Evolutionary conservation across 2,888 invertebrate species (phyloP).

Genomic region (Tethea ocularis): DNA sequence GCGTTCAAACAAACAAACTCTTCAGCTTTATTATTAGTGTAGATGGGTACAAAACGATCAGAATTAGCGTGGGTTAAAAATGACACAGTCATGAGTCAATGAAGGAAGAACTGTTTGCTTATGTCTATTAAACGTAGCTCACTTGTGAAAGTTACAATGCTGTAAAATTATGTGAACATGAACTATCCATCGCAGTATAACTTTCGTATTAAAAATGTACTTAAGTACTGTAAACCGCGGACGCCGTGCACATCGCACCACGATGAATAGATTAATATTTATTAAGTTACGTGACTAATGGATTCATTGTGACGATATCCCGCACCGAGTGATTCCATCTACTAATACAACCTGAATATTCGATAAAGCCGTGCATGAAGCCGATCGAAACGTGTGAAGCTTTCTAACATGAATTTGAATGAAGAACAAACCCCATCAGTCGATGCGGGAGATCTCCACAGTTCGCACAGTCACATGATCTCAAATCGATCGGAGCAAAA

Average conservation of each 20-base stretch:
- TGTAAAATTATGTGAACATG: conserved; percentile 27
- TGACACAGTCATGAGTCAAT: conserved; percentile 23
- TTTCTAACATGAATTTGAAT: conserved; percentile 37
- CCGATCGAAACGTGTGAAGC: conserved; percentile 40
- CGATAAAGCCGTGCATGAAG: conserved; percentile 42
- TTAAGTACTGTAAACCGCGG: not conserved
- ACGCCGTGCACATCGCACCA: not conserved
- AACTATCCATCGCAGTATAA: conserved; percentile 37
- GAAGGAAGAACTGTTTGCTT: conserved; percentile 52
- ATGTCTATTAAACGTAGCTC: conserved; percentile 67
- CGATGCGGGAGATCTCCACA: conserved; percentile 20
- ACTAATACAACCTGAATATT: conserved; percentile 20
- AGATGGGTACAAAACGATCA: conserved; percentile 11
- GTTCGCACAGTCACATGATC: not conserved
- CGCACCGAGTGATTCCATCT: conserved; percentile 22
- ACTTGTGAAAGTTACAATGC: conserved; percentile 54
- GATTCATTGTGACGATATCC: conserved; percentile 19
- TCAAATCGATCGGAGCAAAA: not conserved
- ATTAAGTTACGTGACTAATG: not conserved
- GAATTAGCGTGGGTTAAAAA: conserved; percentile 27
- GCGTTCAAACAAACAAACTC: no score
- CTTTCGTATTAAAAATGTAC: not conserved
- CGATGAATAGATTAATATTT: conserved; percentile 2
- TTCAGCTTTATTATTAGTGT: no score
- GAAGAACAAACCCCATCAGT: conserved; percentile 37